Evolutionary conservation across 2,888 invertebrate species (phyloP).

Genomic region (Lysandra bellargus): DNA sequence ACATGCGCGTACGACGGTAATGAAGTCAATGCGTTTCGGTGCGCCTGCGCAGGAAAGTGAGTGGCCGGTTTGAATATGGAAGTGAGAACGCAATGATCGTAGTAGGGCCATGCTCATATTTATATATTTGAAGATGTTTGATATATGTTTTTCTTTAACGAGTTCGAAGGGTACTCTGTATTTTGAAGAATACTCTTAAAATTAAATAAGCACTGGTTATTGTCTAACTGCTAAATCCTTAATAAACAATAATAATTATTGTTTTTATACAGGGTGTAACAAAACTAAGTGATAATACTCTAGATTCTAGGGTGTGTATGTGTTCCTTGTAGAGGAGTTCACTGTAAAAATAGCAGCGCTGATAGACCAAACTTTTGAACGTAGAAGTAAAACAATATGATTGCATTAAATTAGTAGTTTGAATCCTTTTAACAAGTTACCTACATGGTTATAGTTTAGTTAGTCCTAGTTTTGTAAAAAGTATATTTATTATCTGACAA

Average conservation of each 20-base stretch:
- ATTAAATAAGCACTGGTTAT: too few relatives aligned
- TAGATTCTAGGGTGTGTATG: too few relatives aligned
- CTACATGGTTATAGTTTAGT: constrained; percentile 36
- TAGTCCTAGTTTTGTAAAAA: constrained; percentile 38
- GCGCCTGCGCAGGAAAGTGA: constrained; percentile 68
- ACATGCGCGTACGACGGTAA: constrained; percentile 44
- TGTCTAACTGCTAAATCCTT: neutral
- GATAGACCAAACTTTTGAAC: too few relatives aligned
- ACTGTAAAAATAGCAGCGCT: too few relatives aligned
- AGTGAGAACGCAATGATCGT: constrained; percentile 53
- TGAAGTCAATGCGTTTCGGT: constrained; percentile 62
- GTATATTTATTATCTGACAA: constrained; percentile 41
- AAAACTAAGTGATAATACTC: too few relatives aligned
- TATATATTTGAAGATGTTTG: too few relatives aligned
- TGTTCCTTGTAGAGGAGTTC: too few relatives aligned
- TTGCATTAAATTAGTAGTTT: neutral
- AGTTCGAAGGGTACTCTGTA: too few relatives aligned
- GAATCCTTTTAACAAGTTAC: neutral
- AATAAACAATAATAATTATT: neutral
- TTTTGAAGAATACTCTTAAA: too few relatives aligned
- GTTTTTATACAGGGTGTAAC: neutral
- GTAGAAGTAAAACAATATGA: neutral
- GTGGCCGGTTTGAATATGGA: constrained; percentile 66
- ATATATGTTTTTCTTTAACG: too few relatives aligned
- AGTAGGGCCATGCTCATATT: constrained; percentile 38